These are phyloP conservation scores for Corvus hawaiiensis DNA, from an alignment of 2,113 vertebrate genomes.

Conservation along the genomic window DNA sequence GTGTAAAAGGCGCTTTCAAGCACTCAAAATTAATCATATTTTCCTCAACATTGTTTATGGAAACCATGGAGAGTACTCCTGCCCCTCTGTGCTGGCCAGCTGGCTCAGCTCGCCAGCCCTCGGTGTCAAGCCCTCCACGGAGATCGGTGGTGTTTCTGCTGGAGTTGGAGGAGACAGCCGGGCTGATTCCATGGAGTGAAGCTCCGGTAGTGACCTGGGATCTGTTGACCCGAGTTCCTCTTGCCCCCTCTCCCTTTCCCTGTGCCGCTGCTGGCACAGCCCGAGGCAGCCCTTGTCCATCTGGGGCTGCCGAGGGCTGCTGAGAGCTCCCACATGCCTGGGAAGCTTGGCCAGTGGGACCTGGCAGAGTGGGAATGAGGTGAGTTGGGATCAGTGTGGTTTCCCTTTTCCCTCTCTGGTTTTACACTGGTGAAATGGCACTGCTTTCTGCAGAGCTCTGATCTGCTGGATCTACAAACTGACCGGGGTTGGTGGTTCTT, in stretches of 20 bases:
- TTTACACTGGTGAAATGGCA: rapidly evolving
- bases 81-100: not conserved
- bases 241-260: not conserved
- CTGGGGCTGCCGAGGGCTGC: not conserved
- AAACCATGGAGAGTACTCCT: not conserved
- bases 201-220: not conserved
- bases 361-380: not conserved
- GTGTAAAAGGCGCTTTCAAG: not conserved
- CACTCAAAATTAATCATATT: slow-evolving; percentile 30
- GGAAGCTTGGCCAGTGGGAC: not conserved
- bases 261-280: not conserved
- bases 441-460: not conserved
- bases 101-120: not conserved
- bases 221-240: not conserved
- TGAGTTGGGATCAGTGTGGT: not conserved
- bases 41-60: slow-evolving; percentile 14
- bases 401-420: not conserved
- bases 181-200: not conserved
- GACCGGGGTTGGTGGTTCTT: not conserved
- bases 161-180: not conserved
- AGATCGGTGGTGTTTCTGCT: not conserved
- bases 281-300: rapidly evolving
- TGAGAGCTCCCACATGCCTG: not conserved
- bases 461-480: not conserved
- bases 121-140: rapidly evolving